Evolutionary conservation across 2,888 invertebrate genomes (phyloP).

Genomic region (Ectemnius cavifrons): DNA sequence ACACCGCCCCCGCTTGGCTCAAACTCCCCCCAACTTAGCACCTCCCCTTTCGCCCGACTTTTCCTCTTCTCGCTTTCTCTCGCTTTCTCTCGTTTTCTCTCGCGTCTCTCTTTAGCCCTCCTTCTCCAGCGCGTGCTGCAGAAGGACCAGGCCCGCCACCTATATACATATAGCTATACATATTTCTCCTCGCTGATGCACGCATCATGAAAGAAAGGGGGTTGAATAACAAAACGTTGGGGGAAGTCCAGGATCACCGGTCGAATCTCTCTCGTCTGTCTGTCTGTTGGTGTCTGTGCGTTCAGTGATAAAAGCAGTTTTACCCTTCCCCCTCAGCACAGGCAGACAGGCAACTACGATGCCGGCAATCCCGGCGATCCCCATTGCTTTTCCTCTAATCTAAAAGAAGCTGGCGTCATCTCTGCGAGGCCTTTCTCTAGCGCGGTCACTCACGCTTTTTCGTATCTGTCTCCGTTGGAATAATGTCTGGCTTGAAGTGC

Average conservation of each 20-base stretch:
- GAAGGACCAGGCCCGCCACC: conserved; percentile 15
- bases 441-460: too few species aligned
- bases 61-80: too few species aligned
- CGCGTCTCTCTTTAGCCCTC: neutral
- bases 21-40: neutral
- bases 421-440: neutral
- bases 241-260: conserved; percentile 9
- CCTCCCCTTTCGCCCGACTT: neutral
- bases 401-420: neutral
- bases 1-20: neutral
- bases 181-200: conserved; percentile 18
- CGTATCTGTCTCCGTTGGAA: too few species aligned
- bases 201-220: conserved; percentile 45
- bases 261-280: neutral
- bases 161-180: too few species aligned
- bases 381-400: neutral
- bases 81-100: neutral
- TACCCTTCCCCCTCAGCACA: neutral
- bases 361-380: neutral
- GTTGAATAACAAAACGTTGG: conserved; percentile 29
- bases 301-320: conserved; percentile 40
- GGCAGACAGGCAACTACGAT: neutral
- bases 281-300: conserved; percentile 21
- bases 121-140: conserved; percentile 13
- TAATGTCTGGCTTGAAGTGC: too few species aligned